These are phyloP conservation scores for Forficula auricularia DNA, from an alignment of 1,140 invertebrate species.

Conservation along the genomic window DNA sequence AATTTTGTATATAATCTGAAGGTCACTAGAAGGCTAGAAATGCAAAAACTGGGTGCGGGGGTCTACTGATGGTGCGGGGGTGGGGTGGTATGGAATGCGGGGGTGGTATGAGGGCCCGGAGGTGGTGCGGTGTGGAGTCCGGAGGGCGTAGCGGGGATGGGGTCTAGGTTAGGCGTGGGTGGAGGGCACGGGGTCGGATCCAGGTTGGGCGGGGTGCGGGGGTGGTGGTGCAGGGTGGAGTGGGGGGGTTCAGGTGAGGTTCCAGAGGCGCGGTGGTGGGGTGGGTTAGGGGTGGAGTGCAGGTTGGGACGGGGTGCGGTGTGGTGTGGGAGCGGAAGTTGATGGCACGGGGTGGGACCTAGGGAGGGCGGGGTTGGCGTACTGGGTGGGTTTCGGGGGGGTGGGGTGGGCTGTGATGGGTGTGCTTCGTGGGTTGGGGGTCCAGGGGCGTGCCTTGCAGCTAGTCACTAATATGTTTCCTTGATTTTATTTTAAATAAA, in stretches of 20 bases:
- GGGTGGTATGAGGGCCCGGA: neutral
- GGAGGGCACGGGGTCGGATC: no score
- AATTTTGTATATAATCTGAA: no score
- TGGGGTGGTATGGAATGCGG: neutral
- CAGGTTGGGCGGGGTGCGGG: no score
- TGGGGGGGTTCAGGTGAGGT: neutral
- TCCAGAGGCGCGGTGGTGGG: neutral
- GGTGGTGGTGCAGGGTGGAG: neutral
- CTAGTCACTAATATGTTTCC: no score
- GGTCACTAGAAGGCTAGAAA: no score
- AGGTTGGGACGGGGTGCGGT: neutral
- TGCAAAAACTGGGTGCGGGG: no score
- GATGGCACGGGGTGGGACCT: neutral
- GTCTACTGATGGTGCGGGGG: neutral
- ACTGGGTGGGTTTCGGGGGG: neutral
- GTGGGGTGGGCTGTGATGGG: slow-evolving; percentile 1
- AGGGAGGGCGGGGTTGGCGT: neutral
- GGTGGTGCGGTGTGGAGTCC: neutral
- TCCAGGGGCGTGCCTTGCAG: neutral
- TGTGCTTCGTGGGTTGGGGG: neutral
- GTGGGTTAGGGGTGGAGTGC: neutral
- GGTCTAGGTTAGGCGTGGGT: neutral
- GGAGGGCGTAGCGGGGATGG: neutral
- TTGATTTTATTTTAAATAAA: no score
- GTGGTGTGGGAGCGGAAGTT: neutral